A percentile compares a stretch with the other conserved stretches of the same genome.
These are phyloP conservation scores for Calephelis perditalis DNA, from an alignment of 2,888 invertebrate species.

Conservation along the genomic window DNA sequence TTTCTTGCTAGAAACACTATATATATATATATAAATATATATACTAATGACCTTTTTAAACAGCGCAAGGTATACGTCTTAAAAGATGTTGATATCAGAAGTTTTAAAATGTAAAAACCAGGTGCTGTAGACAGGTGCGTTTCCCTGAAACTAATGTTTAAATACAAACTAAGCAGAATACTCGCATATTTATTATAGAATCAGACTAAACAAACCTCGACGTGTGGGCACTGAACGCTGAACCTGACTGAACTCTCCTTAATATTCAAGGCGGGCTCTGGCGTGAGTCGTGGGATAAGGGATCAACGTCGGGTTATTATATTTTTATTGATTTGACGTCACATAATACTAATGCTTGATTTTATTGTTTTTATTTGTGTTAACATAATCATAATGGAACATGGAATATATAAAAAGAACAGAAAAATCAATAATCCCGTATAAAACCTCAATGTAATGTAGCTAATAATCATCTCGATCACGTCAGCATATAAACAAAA, in stretches of 20 bases:
- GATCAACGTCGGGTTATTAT: slow-evolving; percentile 10
- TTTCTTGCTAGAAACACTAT: too few relatives aligned
- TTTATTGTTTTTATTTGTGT: too few relatives aligned
- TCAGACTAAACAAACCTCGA: slow-evolving; percentile 24
- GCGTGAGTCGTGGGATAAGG: slow-evolving; percentile 28
- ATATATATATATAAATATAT: too few relatives aligned
- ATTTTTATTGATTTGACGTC: slow-evolving; percentile 8
- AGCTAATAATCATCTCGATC: too few relatives aligned
- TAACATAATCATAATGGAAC: too few relatives aligned
- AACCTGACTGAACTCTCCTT: slow-evolving; percentile 16
- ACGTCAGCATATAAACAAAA: too few relatives aligned
- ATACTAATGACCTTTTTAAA: too few relatives aligned
- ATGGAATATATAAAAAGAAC: too few relatives aligned
- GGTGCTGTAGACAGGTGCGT: slow-evolving; percentile 15
- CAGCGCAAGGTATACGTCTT: too few relatives aligned
- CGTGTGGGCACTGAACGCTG: slow-evolving; percentile 17
- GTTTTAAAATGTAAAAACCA: slow-evolving; percentile 6
- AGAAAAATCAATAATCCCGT: too few relatives aligned
- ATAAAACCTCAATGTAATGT: too few relatives aligned
- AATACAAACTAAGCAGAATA: slow-evolving; percentile 19
- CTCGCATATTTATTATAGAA: slow-evolving; percentile 24
- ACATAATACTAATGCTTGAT: neutral
- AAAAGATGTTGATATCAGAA: neutral
- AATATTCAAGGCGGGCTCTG: slow-evolving; percentile 18
- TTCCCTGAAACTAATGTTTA: slow-evolving; percentile 19